A percentile compares a stretch with the other conserved stretches of the same genome.
phyloP scores from a whole-genome alignment of 1,140 invertebrate species.

The Nebria ingens region DNA sequence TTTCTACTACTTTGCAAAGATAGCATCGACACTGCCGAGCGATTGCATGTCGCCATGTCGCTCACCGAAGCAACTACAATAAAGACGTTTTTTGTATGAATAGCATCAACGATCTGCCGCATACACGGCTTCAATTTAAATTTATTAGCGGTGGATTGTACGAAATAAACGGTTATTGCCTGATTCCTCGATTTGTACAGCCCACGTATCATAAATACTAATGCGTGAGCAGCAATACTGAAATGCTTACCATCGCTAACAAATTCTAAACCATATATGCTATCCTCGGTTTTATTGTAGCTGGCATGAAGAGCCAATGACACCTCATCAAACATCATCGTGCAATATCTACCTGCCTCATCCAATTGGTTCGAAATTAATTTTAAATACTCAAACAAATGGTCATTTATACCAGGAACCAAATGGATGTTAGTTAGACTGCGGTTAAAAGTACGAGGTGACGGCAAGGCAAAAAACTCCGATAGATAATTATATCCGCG shows the following conservation, averaged over 20 bases:
- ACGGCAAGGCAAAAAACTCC: conserved; percentile 15
- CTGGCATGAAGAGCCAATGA: conserved; percentile 22
- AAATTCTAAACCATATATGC: conserved; percentile 24
- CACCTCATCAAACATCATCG: conserved; percentile 31
- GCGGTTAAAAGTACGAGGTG: conserved; percentile 7
- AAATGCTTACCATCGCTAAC: conserved; percentile 20
- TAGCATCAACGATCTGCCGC: not conserved
- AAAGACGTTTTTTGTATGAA: too few relatives aligned
- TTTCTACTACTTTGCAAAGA: too few relatives aligned
- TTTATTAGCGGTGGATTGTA: conserved; percentile 6
- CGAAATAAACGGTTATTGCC: conserved; percentile 23
- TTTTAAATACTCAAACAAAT: conserved; percentile 23
- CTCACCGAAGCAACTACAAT: too few relatives aligned
- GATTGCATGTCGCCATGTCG: too few relatives aligned
- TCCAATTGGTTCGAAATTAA: conserved; percentile 20
- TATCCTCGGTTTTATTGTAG: conserved; percentile 21
- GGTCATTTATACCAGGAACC: conserved; percentile 22
- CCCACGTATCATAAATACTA: conserved; percentile 29
- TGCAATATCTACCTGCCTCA: conserved; percentile 22
- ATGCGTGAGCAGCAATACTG: conserved; percentile 26
- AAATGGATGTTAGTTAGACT: conserved; percentile 13
- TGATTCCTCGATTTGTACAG: conserved; percentile 25
- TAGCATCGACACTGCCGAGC: too few relatives aligned
- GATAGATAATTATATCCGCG: conserved; percentile 12
- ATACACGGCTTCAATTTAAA: not conserved